phyloP scores from a whole-genome alignment of 1,140 invertebrate species.

The Halesus radiatus region DNA sequence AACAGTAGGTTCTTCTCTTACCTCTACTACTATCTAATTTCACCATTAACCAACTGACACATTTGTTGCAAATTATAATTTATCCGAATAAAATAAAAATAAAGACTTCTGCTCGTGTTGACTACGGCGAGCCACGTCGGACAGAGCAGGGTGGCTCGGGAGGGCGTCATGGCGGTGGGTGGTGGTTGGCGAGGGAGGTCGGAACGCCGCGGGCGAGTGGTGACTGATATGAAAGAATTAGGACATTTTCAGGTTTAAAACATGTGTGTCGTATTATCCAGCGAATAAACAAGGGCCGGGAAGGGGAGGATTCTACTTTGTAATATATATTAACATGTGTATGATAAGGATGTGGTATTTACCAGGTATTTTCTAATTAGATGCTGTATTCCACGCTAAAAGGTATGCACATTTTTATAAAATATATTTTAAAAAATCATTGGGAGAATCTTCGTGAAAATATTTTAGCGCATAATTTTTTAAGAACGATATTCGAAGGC shows the following conservation, averaged over 20 bases:
- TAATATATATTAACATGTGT: no score
- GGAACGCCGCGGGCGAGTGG: conserved; percentile 50
- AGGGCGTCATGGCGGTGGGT: conserved; percentile 35
- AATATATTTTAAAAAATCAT: no score
- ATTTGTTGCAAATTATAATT: no score
- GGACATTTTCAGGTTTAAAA: conserved; percentile 58
- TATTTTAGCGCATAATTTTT: no score
- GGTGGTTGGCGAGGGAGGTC: background rate
- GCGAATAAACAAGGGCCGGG: conserved; percentile 45
- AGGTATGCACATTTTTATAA: no score
- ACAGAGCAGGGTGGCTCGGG: conserved; percentile 45
- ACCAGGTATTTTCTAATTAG: background rate
- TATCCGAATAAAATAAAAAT: background rate
- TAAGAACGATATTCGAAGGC: no score
- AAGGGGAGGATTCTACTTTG: conserved; percentile 1
- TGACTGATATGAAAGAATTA: conserved; percentile 58
- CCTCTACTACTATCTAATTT: no score
- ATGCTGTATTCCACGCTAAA: background rate
- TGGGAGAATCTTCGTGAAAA: no score
- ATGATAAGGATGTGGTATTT: conserved; percentile 2
- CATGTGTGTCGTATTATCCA: conserved; percentile 57
- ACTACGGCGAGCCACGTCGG: conserved; percentile 26
- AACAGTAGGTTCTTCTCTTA: no score
- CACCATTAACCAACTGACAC: no score
- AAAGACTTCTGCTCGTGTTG: background rate